These are phyloP conservation scores for Dromiciops gliroides DNA, from an alignment of 2,113 vertebrate genomes.

Conservation along the genomic window DNA sequence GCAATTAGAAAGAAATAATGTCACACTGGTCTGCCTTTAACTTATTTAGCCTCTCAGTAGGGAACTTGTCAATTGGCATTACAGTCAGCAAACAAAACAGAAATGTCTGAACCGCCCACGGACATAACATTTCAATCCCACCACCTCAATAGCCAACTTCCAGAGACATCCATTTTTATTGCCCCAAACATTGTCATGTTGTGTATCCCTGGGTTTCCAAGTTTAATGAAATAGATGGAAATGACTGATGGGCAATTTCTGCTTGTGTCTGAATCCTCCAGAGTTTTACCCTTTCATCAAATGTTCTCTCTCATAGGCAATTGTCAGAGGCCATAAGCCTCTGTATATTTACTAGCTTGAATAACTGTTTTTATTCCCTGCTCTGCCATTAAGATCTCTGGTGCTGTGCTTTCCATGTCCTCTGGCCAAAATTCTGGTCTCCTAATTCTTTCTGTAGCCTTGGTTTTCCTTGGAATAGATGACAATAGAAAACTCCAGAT, in stretches of 20 bases:
- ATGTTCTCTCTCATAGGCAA: not conserved
- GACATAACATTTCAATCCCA: slow-evolving; percentile 55
- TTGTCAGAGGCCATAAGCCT: slow-evolving; percentile 14
- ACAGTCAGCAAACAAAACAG: slow-evolving; percentile 19
- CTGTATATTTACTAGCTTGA: slow-evolving; percentile 15
- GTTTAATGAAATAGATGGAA: slow-evolving; percentile 47
- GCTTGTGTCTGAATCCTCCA: not conserved
- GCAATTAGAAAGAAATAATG: slow-evolving; percentile 39
- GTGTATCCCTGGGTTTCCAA: slow-evolving; percentile 1
- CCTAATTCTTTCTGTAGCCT: not conserved
- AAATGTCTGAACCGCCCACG: slow-evolving; percentile 44
- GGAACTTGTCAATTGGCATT: slow-evolving; percentile 27
- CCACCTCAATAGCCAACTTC: slow-evolving; percentile 57
- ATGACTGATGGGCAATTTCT: not conserved
- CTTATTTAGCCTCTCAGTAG: slow-evolving; percentile 43
- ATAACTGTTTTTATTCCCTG: slow-evolving; percentile 44
- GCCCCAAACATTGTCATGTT: slow-evolving; percentile 28
- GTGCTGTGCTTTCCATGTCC: not conserved
- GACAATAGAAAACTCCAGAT: not conserved
- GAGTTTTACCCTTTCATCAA: slow-evolving; percentile 19
- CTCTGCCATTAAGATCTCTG: slow-evolving; percentile 44
- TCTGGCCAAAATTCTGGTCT: not conserved
- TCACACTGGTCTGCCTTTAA: not conserved
- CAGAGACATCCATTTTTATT: slow-evolving; percentile 49
- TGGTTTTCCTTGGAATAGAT: not conserved